phyloP scores from a whole-genome alignment of 1,140 invertebrate genomes.

The Octopus sinensis region DNA sequence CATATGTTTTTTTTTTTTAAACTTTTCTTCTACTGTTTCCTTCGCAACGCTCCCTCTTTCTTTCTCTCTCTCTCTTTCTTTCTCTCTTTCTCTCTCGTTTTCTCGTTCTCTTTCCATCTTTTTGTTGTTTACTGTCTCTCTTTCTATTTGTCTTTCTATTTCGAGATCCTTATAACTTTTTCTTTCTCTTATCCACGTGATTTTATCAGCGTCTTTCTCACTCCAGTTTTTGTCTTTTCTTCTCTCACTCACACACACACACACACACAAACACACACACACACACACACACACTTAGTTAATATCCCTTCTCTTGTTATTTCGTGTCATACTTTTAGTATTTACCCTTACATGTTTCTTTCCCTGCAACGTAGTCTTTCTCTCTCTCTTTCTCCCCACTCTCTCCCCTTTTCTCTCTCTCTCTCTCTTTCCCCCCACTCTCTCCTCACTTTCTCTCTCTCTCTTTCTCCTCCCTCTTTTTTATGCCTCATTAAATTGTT shows the following conservation, averaged over 20 bases:
- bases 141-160: neutral
- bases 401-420: neutral
- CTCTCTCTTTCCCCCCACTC: neutral
- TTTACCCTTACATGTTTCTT: neutral
- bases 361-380: neutral
- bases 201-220: neutral
- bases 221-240: neutral
- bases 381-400: neutral
- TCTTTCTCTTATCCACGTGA: neutral
- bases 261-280: too few relatives aligned
- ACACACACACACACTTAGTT: too few relatives aligned
- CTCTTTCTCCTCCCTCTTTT: neutral
- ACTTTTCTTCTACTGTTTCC: neutral
- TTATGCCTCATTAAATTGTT: too few relatives aligned
- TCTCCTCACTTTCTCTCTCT: neutral
- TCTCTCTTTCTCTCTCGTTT: neutral
- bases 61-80: neutral
- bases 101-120: neutral
- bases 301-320: too few relatives aligned
- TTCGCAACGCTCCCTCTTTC: neutral
- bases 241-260: neutral
- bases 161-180: neutral
- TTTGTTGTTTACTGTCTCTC: neutral
- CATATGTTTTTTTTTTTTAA: too few relatives aligned
- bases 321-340: neutral